phyloP scores from a whole-genome alignment of 2,113 vertebrate genomes.

The Stomatorhinus ivindoensis region DNA sequence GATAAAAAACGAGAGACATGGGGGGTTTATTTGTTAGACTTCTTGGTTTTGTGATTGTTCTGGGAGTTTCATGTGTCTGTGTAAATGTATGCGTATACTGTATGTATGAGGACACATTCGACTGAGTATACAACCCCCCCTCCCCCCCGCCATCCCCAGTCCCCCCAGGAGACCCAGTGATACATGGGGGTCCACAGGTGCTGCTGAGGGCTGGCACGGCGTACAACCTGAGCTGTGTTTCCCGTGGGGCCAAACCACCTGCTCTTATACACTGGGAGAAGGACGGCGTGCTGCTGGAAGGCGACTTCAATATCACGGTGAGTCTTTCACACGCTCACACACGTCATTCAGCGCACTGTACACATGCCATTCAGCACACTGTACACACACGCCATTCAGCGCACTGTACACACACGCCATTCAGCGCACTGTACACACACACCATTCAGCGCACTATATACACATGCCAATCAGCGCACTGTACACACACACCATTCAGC shows the following conservation, averaged over 20 bases:
- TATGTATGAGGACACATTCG: not conserved
- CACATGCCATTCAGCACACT: not conserved
- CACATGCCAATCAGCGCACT: not conserved
- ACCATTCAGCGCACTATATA: not conserved
- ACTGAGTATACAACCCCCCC: not conserved
- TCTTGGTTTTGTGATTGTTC: not conserved
- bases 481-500: not conserved
- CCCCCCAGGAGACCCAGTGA: constrained; percentile 82
- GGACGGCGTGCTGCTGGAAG: constrained; percentile 74
- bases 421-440: not conserved
- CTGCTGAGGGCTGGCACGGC: constrained; percentile 76
- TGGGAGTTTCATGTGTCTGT: not conserved
- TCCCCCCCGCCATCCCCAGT: constrained; percentile 39
- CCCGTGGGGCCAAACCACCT: constrained; percentile 80
- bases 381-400: not conserved
- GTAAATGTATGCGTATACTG: not conserved
- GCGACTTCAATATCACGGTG: constrained; percentile 71
- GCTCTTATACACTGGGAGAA: constrained; percentile 80
- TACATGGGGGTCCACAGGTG: constrained; percentile 79
- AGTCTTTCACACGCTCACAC: constrained; percentile 15
- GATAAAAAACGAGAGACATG: not conserved
- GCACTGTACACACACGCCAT: not conserved
- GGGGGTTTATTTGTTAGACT: not conserved
- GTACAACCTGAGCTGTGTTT: constrained; percentile 84
- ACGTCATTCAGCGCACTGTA: not conserved